phyloP scores from a whole-genome alignment of 2,888 invertebrate genomes.

The Amphiduros pacificus region DNA sequence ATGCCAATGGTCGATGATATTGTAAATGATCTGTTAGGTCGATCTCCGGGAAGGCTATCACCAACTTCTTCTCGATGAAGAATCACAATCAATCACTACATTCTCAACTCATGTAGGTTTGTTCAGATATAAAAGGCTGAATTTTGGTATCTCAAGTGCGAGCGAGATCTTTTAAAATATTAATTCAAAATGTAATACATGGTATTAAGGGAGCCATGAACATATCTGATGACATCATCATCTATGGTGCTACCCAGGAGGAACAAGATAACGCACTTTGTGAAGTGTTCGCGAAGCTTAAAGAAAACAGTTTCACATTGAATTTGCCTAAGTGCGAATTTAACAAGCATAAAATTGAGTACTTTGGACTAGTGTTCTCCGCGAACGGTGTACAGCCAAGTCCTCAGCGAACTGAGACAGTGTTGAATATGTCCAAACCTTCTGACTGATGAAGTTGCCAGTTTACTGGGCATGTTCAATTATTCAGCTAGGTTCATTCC shows the following conservation, averaged over 20 bases:
- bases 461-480: neutral
- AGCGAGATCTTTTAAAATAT: conserved; percentile 16
- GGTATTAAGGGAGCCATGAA: neutral
- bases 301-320: conserved; percentile 4
- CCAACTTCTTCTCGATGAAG: neutral
- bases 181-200: neutral
- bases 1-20: neutral
- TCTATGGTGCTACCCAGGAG: neutral
- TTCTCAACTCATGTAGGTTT: conserved; percentile 9
- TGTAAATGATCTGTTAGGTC: conserved; percentile 2
- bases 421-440: neutral
- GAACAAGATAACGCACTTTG: conserved; percentile 11
- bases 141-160: conserved; percentile 14
- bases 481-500: neutral
- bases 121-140: conserved; percentile 16
- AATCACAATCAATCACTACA: conserved; percentile 9
- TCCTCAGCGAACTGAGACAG: neutral
- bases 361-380: conserved; percentile 15
- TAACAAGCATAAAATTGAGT: neutral
- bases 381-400: neutral
- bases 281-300: conserved; percentile 18
- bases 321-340: neutral
- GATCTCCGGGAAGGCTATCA: conserved; percentile 10
- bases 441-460: neutral
- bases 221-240: conserved; percentile 9